Conservation (phyloP, 1,140 invertebrate genomes). For the Portunus trituberculatus region DNA sequence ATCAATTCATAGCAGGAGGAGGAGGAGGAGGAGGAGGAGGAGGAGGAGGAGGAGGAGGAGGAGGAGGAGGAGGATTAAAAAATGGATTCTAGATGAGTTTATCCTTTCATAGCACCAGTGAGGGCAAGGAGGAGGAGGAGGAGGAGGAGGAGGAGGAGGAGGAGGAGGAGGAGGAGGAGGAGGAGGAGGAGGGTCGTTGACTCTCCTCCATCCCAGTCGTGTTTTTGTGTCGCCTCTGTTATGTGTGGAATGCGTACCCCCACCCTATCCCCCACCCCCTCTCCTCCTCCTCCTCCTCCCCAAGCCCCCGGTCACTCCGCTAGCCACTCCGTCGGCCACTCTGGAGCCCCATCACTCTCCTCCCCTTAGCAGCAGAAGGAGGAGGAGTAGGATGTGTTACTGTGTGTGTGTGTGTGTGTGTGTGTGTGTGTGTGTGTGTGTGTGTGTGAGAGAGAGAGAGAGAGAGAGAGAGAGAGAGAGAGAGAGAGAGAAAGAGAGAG, state of each 20-base stretch:
- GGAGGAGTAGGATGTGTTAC: background rate
- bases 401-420: background rate
- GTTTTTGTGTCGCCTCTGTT: conserved; percentile 1
- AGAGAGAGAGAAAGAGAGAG: background rate
- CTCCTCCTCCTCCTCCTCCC: background rate
- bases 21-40: no score
- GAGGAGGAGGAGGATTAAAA: background rate
- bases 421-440: background rate
- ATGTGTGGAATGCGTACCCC: conserved; percentile 1
- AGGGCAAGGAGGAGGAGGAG: background rate
- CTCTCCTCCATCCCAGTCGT: conserved; percentile 18
- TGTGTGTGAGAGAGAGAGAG: background rate
- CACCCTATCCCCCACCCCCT: background rate
- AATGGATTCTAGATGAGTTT: conserved; percentile 23
- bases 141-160: conserved; percentile 15
- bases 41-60: background rate
- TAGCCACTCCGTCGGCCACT: background rate
- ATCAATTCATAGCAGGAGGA: background rate
- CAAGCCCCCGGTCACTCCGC: background rate
- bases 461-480: conserved; percentile 52
- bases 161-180: conserved; percentile 1
- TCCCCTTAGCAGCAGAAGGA: background rate
- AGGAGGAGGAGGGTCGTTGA: conserved; percentile 17
- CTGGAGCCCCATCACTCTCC: conserved; percentile 17
- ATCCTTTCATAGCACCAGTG: background rate